Evolutionary conservation across 2,888 invertebrate species (phyloP), one percentile per base, ranked within the genome.

Genomic region (Pantelozetes paolii): DNA sequence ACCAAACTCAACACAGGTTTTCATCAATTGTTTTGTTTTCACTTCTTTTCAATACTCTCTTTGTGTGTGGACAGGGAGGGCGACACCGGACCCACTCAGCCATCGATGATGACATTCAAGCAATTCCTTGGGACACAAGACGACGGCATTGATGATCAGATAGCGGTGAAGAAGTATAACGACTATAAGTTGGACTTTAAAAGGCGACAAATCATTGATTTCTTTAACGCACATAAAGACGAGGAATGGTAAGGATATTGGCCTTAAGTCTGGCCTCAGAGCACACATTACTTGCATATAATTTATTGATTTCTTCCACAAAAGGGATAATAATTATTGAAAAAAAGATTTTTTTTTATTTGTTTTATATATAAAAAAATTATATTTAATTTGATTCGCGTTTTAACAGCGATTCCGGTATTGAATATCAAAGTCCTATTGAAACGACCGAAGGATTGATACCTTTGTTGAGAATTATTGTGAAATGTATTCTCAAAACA

Each of bases 171-270:
- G 81, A 96, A 96, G 82, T 99, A 98, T 85, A 95, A 94, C 83
- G 97, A 98, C 81, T 99, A 99, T 85, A 99, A 99, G 84, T 85
- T 93, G 80, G 98, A 99, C 81, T 99, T 97, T 83, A 90, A 92
- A 80, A 87, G 94, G 72, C 94, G 95, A 82, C 98, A 98, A 83
- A 87, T 98, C 74, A 95, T 95, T 84, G 96, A 98, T 83, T 99
- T 99, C 85, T 99, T 99, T 85, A 90, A 97, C 80, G 91, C 92
- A 64, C 99, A 99, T 85, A 99, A 99, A 85, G 98, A 99, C 81
- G 98, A 99, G 84, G 99, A 99, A 89, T 99, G 99, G 99, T 98
- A 87, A 86, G 91, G 40, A 26, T 15, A 30, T n/a, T 13, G 48
- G 23, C 26, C 13, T 23, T 45, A 6, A 23, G 28, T 23, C 9